Conservation (phyloP, 2,113 vertebrate genomes). For the Antidorcas marsupialis region DNA sequence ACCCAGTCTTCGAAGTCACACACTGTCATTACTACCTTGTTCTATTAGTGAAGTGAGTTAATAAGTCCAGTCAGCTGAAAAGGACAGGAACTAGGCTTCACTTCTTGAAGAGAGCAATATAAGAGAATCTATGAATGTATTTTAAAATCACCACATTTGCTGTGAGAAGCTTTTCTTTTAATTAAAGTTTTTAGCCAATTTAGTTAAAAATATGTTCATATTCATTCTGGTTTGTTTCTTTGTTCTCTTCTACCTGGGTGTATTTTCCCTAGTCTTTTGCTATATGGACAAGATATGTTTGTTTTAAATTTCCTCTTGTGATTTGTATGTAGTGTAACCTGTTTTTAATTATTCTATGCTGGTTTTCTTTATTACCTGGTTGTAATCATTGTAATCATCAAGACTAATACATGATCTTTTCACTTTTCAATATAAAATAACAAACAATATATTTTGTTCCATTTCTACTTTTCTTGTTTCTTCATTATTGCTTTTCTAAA, state of each 20-base stretch:
- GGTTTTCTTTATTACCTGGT: neutral
- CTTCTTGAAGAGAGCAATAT: neutral
- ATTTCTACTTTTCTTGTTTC: neutral
- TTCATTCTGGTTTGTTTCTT: neutral
- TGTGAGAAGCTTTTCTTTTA: neutral
- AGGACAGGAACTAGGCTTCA: neutral
- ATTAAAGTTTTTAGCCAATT: neutral
- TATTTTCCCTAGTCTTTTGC: neutral
- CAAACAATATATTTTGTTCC: neutral
- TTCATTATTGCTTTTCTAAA: neutral
- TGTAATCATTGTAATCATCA: neutral
- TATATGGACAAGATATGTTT: neutral
- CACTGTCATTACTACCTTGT: neutral
- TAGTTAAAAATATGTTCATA: neutral
- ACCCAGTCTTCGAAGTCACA: neutral
- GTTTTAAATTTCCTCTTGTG: neutral
- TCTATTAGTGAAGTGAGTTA: neutral
- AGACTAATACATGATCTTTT: neutral
- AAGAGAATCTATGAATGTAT: neutral
- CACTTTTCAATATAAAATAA: neutral
- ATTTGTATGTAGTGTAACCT: neutral
- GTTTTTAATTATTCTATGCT: neutral
- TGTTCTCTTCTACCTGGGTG: neutral
- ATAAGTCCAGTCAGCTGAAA: neutral
- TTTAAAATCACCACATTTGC: neutral